Base-by-base conservation (phyloP, 2,888 invertebrate species). In the Platypus cylindrus region DNA sequence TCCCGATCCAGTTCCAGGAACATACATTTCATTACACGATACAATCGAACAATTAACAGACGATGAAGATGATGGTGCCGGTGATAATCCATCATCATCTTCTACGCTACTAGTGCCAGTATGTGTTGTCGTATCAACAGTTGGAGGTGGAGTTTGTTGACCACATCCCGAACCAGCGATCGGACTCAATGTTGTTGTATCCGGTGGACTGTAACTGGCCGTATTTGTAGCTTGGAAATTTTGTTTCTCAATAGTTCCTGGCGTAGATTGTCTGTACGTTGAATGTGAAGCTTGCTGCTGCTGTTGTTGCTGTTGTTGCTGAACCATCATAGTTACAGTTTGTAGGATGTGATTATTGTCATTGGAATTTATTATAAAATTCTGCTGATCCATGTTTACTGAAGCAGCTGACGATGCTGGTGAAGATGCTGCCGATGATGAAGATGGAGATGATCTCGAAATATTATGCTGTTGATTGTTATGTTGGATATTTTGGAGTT, bases 131-230 rank as follows among this genome's bases (percentile, higher is more conserved):
- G 63, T 63, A 44, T 62, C 62, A n/a, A 55, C 60, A 13, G 59
- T 59, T 5, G 60, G 57, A n/a, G 61, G 62, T n/a, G n/a, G n/a
- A n/a, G n/a, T n/a, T n/a, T n/a, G n/a, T n/a, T n/a, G n/a, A 46
- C 61, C 60, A 34, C 61, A 60, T 13, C 58, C 60, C n/a, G 65
- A 60, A 3, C 75, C 49, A 4, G 78, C 79, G 37, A 75, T 65
- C 9, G 86, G 85, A 59, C 84, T 84, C 52, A 80, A 80, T 1
- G 86, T 86, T 1, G 86, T 86, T 0, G 86, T 86, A 52, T 86
- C 86, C 0, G 85, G 85, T 4, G 85, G 84, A 55, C 77, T 78
- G 44, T 64, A 64, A 3, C 60, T 59, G 40, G 60, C 60, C 1
- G 62, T 61, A 7, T 61, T 60, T 50, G 63, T 45, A 45, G 65